These are phyloP conservation scores for Drosophila pruinosa DNA, from an alignment of 1,140 invertebrate species.

Conservation along the genomic window DNA sequence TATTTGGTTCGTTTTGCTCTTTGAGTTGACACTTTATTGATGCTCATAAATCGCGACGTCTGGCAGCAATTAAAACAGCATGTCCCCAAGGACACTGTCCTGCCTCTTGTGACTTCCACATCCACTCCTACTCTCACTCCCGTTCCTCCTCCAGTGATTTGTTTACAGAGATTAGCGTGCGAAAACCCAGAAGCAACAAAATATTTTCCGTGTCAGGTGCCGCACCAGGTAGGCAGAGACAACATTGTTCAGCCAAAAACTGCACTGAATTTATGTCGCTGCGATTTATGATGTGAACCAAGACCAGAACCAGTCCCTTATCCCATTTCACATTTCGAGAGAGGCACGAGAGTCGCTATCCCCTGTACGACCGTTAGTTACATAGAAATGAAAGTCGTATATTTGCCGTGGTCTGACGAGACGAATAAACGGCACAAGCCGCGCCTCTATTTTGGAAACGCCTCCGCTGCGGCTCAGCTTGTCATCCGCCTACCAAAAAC, in stretches of 20 bases:
- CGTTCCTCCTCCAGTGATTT: constrained; percentile 54
- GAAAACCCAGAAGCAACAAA: constrained; percentile 54
- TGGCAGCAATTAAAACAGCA: constrained; percentile 79
- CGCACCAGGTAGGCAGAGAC: constrained; percentile 42
- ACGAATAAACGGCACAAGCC: constrained; percentile 30
- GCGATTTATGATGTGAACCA: constrained; percentile 58
- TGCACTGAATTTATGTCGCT: constrained; percentile 73
- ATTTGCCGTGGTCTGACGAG: constrained; percentile 31
- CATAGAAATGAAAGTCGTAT: constrained; percentile 65
- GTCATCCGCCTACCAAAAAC: constrained; percentile 65
- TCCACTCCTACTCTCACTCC: background rate
- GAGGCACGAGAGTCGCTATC: constrained; percentile 5
- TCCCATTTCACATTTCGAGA: constrained; percentile 23
- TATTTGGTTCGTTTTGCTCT: constrained; percentile 44
- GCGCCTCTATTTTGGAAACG: constrained; percentile 75
- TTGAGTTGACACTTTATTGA: constrained; percentile 78
- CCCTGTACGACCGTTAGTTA: constrained; percentile 49
- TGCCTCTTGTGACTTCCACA: background rate
- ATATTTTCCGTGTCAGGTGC: constrained; percentile 63
- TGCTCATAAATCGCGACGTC: constrained; percentile 76
- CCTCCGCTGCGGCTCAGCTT: constrained; percentile 53
- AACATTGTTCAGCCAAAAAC: constrained; percentile 45
- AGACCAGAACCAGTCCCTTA: constrained; percentile 18
- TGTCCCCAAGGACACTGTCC: constrained; percentile 70
- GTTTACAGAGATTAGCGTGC: constrained; percentile 76